Conservation (phyloP, 1,140 invertebrate species). For the Nasonia longicornis region DNA sequence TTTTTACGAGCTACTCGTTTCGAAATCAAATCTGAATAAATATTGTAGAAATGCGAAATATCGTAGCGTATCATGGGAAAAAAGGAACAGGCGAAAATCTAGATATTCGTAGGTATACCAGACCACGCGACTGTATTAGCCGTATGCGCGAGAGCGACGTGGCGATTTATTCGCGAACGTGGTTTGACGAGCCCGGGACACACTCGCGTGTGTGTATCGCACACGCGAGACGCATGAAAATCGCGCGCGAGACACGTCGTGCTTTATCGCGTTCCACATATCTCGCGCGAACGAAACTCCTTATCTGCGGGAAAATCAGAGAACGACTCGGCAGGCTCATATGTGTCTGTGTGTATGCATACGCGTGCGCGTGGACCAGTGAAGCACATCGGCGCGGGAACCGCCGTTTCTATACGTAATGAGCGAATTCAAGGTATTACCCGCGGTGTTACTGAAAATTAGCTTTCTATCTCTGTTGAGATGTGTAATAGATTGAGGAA, state of each 20-base stretch:
- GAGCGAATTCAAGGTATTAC: background rate
- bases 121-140: too few species aligned
- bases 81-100: too few species aligned
- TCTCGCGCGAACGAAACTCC: background rate
- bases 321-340: background rate
- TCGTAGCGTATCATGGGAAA: too few species aligned
- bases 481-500: background rate
- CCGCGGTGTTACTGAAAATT: background rate
- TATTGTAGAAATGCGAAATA: too few species aligned
- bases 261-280: slow-evolving; percentile 14
- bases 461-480: background rate
- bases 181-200: too few species aligned
- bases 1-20: background rate
- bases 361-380: background rate
- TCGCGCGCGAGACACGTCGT: background rate
- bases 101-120: too few species aligned
- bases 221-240: slow-evolving; percentile 8
- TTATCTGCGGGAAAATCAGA: slow-evolving; percentile 21
- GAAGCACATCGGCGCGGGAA: background rate
- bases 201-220: too few species aligned
- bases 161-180: slow-evolving; percentile 11
- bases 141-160: background rate
- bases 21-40: too few species aligned
- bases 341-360: background rate
- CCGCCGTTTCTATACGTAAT: background rate